Conservation (phyloP, 2,888 invertebrate species). For the Agelastica alni region DNA sequence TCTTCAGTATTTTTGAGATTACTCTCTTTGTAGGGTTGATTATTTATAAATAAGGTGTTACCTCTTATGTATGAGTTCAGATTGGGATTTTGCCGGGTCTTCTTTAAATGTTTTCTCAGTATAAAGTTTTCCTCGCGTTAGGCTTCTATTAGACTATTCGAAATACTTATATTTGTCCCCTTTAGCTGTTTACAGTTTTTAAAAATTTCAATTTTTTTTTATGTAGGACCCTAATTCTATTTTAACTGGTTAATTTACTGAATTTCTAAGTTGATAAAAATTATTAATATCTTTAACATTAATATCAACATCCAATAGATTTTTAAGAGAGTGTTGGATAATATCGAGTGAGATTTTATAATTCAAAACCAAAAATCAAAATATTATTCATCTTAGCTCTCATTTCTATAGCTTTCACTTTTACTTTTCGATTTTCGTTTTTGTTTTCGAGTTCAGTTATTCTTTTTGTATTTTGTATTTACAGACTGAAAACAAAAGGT, state of each 20-base stretch:
- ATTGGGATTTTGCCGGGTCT: too few relatives aligned
- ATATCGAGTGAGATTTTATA: neutral
- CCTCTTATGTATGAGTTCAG: neutral
- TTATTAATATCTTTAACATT: too few relatives aligned
- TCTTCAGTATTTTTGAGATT: neutral
- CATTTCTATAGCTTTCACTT: too few relatives aligned
- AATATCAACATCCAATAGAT: neutral
- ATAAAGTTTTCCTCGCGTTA: neutral
- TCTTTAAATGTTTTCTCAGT: neutral
- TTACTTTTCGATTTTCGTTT: too few relatives aligned
- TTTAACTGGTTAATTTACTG: neutral
- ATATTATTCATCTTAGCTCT: too few relatives aligned
- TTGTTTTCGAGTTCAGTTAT: neutral
- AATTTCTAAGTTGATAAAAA: neutral
- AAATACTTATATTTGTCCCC: too few relatives aligned
- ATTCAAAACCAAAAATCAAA: too few relatives aligned
- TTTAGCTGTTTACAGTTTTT: neutral
- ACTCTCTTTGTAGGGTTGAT: neutral
- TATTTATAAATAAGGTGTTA: neutral
- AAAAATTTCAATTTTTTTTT: too few relatives aligned
- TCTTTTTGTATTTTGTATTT: too few relatives aligned
- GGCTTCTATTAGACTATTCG: neutral
- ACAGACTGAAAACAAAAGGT: too few relatives aligned
- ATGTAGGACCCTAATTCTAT: neutral
- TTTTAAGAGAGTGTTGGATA: too few relatives aligned